Base-by-base conservation (phyloP, 2,797 vertebrate genomes). In the Rhabdophis nuchalis region DNA sequence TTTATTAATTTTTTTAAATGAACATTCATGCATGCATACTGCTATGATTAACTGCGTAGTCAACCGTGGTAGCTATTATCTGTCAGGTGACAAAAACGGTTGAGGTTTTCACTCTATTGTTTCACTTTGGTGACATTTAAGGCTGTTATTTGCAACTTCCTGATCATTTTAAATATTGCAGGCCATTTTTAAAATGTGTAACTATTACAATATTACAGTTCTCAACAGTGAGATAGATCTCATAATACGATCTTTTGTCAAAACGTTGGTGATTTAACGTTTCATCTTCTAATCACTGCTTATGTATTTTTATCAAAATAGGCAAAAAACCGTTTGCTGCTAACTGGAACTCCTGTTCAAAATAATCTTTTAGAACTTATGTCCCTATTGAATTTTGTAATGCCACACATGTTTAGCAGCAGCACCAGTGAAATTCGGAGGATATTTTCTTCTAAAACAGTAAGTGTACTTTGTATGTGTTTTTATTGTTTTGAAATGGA, bases 331-430 rank as follows among this genome's bases (percentile, higher is more conserved):
- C 98, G 99, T 36, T 95, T 99, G 93, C 97, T 99, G 94, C 97
- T 99, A 85, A 99, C 99, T 0, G 99, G 99, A 91, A 99, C 99
- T 92, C 99, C 99, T 0, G 97, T 99, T 93, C 99, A 99, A 97
- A 99, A 99, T 96, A 99, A 99, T 94, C 97, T 99, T 2, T 95
- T 99, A 93, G 99, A 99, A 93, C 97, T 99, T 89, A 99, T 99
- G 98, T 99, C 99, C 0, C 98, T 99, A 14, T 95, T 99, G 91
- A 99, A 99, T 97, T 99, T 99, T 96, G 99, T 99, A 93, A 99
- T 99, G 99, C 99, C 99, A 0, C 98, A 98, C 20, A 98, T 99
- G 99, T 99, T 99, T 96, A 99, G 99, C 93, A 99, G 97, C 94
- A 98, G 98, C 93, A 98, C 98, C 6, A 97, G 98, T 89, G 98